phyloP scores from a whole-genome alignment of 2,113 vertebrate genomes.

The Phalacrocorax brasilianus region DNA sequence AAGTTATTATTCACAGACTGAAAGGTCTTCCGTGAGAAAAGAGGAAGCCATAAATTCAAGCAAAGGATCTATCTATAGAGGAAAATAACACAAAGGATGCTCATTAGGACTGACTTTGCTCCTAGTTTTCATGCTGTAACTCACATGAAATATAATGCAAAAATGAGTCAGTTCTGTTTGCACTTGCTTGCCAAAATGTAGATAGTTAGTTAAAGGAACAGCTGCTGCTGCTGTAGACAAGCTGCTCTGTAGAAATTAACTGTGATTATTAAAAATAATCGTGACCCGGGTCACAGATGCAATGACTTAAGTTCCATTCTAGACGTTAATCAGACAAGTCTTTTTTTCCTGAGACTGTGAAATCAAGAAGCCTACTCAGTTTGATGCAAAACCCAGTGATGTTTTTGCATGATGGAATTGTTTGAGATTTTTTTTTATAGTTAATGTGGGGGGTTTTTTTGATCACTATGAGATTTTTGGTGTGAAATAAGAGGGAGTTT shows the following conservation, averaged over 20 bases:
- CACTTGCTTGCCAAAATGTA: constrained; percentile 46
- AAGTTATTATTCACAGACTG: neutral
- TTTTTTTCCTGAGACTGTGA: neutral
- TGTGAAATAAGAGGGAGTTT: neutral
- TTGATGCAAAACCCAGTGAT: neutral
- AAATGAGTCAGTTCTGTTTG: constrained; percentile 11
- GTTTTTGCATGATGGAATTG: neutral
- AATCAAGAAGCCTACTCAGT: neutral
- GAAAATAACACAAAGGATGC: neutral
- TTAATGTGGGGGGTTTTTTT: neutral
- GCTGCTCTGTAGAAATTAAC: constrained; percentile 69
- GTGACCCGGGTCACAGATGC: constrained; percentile 36
- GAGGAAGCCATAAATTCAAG: neutral
- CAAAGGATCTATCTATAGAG: neutral
- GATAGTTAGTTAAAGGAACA: constrained; percentile 60
- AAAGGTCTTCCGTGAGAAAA: neutral
- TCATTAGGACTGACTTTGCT: constrained; percentile 7
- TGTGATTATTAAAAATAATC: constrained; percentile 73
- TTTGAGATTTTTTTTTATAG: constrained; percentile 25
- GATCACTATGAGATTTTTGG: neutral
- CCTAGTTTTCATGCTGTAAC: neutral
- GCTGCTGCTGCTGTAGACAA: constrained; percentile 62
- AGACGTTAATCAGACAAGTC: constrained; percentile 18
- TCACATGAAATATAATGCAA: constrained; percentile 24
- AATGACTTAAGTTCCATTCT: neutral